Conservation (phyloP, 2,113 vertebrate species). For the Mus spicilegus region DNA sequence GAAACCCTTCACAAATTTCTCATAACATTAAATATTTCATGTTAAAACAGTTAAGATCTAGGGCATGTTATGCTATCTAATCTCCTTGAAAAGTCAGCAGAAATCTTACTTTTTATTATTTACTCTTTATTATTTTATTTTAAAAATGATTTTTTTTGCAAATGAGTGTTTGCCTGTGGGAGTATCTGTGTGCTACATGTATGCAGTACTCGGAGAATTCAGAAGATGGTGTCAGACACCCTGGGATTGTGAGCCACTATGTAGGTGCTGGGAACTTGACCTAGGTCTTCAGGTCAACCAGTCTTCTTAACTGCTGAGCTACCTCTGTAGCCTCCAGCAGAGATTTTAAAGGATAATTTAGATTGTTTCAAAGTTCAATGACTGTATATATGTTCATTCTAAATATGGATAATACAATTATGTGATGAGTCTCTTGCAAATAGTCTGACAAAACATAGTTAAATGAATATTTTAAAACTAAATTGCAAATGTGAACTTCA, state of each 20-base stretch:
- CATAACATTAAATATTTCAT: slow-evolving; percentile 37
- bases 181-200: neutral
- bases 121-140: neutral
- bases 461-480: slow-evolving; percentile 12
- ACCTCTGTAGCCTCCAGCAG: neutral
- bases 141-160: neutral
- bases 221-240: neutral
- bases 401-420: neutral
- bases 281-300: neutral
- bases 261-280: neutral
- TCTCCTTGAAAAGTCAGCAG: neutral
- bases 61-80: slow-evolving; percentile 25
- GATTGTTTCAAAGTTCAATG: slow-evolving; percentile 53
- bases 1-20: neutral
- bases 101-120: neutral
- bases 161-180: neutral
- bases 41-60: slow-evolving; percentile 28
- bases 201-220: neutral
- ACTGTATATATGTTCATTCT: neutral
- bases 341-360: slow-evolving; percentile 38
- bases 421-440: neutral
- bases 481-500: neutral
- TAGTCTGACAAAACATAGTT: neutral
- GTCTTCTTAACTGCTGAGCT: neutral
- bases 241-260: neutral